Evolutionary conservation across 2,888 invertebrate species (phyloP), one percentile per base, ranked within the genome.

Genomic region (Thymelicus acteon): DNA sequence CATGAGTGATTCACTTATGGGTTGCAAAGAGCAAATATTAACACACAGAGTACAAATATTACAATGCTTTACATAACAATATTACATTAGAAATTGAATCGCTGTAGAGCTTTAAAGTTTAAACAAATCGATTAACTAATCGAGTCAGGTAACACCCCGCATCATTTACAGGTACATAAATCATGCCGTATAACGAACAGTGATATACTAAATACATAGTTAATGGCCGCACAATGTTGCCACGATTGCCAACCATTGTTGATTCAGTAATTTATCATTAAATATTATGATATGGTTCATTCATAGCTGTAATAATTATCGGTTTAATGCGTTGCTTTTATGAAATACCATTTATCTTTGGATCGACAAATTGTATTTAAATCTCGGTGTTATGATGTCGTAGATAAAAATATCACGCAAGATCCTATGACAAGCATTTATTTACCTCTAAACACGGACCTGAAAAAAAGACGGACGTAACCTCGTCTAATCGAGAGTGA

Each of bases 141-240:
- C 62, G 61, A 47, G 19, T n/a, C 62, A 15, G 37, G 6, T 31
- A 44, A 65, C 57, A 65, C 54, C 60, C 10, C 67, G 60, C 60
- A 49, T 40, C 67, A 47, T 58, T 67, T 67, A 67, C 48, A 48
- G 60, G 19, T 24, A 40, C 60, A 60, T 67, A 61, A 67, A 67
- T 67, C 67, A 67, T n/a, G n/a, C 40, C 5, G 67, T 61, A 67
- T 57, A 58, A 61, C 71, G 65, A 68, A 68, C 68, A 37, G 67
- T 49, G 71, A 68, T 71, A 68, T 58, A 68, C 61, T 73, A 63
- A 68, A 67, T 73, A 66, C 66, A 71, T 70, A 64, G 67, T 71
- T 71, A 61, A 71, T 67, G 48, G 24, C 2, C 49, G 49, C 52
- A 61, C 60, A 60, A 67, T 61, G 47, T 15, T 31, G 24, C 49